phyloP scores from a whole-genome alignment of 2,113 vertebrate species.

The Myrmecobius fasciatus region DNA sequence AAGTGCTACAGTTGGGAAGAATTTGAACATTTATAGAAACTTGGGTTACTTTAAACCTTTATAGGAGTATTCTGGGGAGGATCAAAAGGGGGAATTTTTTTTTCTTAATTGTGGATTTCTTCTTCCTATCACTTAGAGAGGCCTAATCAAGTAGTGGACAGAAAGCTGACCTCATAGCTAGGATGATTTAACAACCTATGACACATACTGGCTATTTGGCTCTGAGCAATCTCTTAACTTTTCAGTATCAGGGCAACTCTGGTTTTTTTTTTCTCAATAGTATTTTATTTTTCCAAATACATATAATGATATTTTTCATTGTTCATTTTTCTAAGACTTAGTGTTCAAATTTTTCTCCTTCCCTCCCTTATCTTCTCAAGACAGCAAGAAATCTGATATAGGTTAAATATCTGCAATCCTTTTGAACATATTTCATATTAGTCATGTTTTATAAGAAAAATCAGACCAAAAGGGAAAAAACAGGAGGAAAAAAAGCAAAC shows the following conservation, averaged over 20 bases:
- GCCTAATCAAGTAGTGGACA: not conserved
- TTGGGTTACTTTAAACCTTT: not conserved
- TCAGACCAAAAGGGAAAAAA: too few species aligned
- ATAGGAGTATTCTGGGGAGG: fast-evolving
- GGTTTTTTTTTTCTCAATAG: too few species aligned
- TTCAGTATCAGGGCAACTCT: not conserved
- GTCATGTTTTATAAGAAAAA: too few species aligned
- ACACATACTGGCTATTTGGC: not conserved
- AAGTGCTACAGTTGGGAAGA: not conserved
- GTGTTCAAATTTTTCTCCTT: too few species aligned
- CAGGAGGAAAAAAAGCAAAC: too few species aligned
- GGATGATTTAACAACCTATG: not conserved
- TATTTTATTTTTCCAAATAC: too few species aligned
- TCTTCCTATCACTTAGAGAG: not conserved
- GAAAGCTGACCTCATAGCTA: not conserved
- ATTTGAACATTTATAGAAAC: not conserved
- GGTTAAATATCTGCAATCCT: too few species aligned
- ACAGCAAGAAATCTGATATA: too few species aligned
- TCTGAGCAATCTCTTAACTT: not conserved
- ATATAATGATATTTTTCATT: too few species aligned
- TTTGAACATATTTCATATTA: too few species aligned
- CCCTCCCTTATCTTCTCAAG: too few species aligned
- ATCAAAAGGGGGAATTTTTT: not conserved
- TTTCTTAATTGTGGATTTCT: not conserved
- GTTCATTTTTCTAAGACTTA: too few species aligned